Evolutionary conservation across 2,797 vertebrate genomes (phyloP).

Genomic region (Propithecus deckenii): DNA sequence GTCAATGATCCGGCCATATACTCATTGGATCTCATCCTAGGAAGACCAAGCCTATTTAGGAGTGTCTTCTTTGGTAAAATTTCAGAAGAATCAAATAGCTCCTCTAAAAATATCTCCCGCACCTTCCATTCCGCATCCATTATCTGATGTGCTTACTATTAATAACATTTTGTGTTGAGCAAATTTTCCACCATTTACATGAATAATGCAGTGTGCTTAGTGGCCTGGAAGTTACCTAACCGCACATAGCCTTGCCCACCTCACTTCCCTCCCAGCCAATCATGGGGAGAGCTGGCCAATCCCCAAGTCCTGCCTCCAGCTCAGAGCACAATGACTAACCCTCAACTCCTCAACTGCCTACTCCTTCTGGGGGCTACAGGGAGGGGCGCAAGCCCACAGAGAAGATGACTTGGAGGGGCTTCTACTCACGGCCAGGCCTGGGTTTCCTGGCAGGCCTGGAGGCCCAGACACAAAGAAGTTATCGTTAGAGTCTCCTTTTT

Average conservation of each 20-base stretch:
- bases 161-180: neutral
- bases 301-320: neutral
- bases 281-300: neutral
- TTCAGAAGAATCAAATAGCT: neutral
- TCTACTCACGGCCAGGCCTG: constrained; percentile 89
- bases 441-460: constrained; percentile 90
- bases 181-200: neutral
- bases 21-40: neutral
- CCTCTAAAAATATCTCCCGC: neutral
- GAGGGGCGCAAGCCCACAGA: neutral
- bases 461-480: constrained; percentile 83
- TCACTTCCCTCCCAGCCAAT: neutral
- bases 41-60: neutral
- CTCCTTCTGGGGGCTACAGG: neutral
- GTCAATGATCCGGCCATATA: neutral
- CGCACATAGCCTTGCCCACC: neutral
- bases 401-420: neutral
- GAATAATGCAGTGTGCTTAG: neutral
- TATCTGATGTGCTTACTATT: neutral
- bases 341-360: neutral
- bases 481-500: constrained; percentile 87
- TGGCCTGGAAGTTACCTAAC: neutral
- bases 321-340: neutral
- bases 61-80: neutral
- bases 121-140: neutral